Percentiles rank a stretch among this genome's conserved stretches.
Evolutionary conservation across 2,113 vertebrate species (phyloP).

Genomic region (Mastomys natalensis): DNA sequence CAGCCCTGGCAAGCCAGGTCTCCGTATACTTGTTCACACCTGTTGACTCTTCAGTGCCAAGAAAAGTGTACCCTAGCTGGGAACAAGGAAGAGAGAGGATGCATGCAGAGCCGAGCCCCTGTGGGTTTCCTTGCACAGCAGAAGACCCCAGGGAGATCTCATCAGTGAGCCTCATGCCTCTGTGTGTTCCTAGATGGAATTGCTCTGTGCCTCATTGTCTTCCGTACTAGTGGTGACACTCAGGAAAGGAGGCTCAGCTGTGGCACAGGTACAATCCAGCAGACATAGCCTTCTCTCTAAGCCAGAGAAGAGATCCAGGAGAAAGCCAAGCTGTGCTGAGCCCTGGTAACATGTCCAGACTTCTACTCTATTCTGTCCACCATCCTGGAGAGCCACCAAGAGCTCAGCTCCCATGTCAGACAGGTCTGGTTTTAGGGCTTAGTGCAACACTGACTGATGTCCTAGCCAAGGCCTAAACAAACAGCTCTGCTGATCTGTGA

Average conservation of each 20-base stretch:
- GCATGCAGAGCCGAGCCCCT: slow-evolving; percentile 15
- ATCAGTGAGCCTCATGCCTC: neutral
- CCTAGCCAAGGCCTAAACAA: neutral
- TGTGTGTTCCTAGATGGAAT: neutral
- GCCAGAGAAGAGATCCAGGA: neutral
- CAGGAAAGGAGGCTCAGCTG: neutral
- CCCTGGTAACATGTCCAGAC: neutral
- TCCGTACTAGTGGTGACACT: neutral
- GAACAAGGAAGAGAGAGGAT: slow-evolving; percentile 19
- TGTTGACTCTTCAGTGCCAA: slow-evolving; percentile 86
- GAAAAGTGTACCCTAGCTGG: slow-evolving; percentile 76
- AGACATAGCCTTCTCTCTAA: neutral
- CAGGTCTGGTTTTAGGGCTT: neutral
- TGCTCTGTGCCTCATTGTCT: neutral
- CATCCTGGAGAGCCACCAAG: neutral
- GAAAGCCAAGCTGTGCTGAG: neutral
- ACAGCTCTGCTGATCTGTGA: neutral
- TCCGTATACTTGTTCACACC: slow-evolving; percentile 86
- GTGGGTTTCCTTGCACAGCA: neutral
- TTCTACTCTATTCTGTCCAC: accelerated
- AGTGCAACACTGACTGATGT: neutral
- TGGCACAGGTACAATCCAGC: neutral
- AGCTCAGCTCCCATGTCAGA: neutral
- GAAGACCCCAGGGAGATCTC: slow-evolving; percentile 38
- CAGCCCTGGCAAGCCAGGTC: slow-evolving; percentile 83